phyloP scores from a whole-genome alignment of 1,140 invertebrate genomes.

The Sminthurides bifidus region DNA sequence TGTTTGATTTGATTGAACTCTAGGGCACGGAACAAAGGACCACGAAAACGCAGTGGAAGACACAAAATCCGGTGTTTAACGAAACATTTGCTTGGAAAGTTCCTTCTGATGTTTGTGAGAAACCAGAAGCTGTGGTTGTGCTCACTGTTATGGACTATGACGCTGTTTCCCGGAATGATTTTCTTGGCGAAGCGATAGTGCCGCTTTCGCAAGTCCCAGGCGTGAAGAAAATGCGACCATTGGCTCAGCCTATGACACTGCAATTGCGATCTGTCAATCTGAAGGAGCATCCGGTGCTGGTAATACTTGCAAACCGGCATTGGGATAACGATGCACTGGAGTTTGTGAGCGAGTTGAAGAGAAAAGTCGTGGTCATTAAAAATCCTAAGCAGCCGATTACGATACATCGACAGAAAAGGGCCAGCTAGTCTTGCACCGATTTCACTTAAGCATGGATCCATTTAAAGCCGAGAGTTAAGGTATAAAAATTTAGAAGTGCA shows the following conservation, averaged over 20 bases:
- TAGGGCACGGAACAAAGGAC: neutral
- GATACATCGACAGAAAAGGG: no score
- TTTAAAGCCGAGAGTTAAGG: no score
- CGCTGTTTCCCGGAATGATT: constrained; percentile 59
- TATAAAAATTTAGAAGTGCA: no score
- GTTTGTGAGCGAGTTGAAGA: neutral
- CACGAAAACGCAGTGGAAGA: constrained; percentile 73
- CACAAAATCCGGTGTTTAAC: constrained; percentile 85
- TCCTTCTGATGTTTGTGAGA: constrained; percentile 62
- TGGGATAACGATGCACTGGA: constrained; percentile 1
- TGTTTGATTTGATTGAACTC: neutral
- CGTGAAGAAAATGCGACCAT: neutral
- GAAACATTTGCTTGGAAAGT: constrained; percentile 93
- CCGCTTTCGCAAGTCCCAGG: constrained; percentile 8
- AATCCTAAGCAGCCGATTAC: no score
- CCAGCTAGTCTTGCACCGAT: no score
- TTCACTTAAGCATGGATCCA: no score
- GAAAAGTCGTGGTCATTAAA: neutral
- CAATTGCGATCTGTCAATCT: constrained; percentile 3
- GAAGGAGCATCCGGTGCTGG: neutral
- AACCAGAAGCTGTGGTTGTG: constrained; percentile 64
- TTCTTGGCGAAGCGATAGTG: neutral
- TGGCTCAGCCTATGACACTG: constrained; percentile 19
- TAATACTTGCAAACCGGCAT: neutral
- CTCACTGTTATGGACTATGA: constrained; percentile 97